Percentiles rank a stretch among this genome's conserved stretches.
These are phyloP conservation scores for Eulacestoma nigropectus DNA, from an alignment of 2,113 vertebrate genomes.

Conservation along the genomic window DNA sequence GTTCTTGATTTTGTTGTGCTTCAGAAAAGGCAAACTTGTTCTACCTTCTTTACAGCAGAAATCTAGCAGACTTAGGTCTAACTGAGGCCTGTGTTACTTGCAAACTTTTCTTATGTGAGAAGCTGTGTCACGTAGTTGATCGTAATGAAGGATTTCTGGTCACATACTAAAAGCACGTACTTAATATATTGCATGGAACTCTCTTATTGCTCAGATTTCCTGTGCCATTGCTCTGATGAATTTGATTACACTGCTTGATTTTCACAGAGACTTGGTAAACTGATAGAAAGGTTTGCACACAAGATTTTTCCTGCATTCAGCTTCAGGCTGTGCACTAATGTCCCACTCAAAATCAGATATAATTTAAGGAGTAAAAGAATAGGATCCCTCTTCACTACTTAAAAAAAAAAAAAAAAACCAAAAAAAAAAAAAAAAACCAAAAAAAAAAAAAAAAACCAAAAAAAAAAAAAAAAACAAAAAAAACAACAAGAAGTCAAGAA, in stretches of 20 bases:
- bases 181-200: neutral
- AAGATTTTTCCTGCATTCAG: neutral
- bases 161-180: neutral
- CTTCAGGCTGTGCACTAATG: neutral
- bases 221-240: neutral
- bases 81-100: neutral
- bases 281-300: neutral
- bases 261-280: neutral
- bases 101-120: neutral
- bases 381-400: neutral
- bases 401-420: no score
- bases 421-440: no score
- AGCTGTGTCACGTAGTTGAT: neutral
- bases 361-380: neutral
- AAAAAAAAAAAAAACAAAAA: no score
- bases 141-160: neutral
- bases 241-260: neutral
- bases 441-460: no score
- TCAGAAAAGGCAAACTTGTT: neutral
- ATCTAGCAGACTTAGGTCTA: neutral
- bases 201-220: neutral
- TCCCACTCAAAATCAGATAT: neutral
- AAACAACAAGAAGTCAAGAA: neutral
- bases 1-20: neutral
- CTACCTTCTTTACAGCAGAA: neutral